Evolutionary conservation across 2,113 vertebrate species (phyloP).

Genomic region (Noturus placidus): DNA sequence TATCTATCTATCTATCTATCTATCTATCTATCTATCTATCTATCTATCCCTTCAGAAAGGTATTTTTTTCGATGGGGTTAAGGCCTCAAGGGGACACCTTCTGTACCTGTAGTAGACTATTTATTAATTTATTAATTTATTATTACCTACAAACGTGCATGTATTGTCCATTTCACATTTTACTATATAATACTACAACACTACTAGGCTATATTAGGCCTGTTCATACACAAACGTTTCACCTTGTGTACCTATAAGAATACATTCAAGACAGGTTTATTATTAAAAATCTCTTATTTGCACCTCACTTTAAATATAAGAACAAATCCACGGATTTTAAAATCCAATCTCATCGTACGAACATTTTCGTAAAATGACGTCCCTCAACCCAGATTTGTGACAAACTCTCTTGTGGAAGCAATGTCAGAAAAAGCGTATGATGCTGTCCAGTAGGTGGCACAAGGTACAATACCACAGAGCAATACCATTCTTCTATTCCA

Average conservation of each 20-base stretch:
- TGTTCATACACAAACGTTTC: background rate
- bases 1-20: background rate
- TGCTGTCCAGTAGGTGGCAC: constrained; percentile 52
- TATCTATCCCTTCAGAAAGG: background rate
- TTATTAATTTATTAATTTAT: background rate
- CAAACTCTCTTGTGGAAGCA: background rate
- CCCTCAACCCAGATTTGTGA: background rate
- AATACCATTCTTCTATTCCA: background rate
- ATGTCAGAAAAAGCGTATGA: background rate
- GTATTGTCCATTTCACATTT: background rate
- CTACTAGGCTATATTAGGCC: background rate
- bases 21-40: background rate
- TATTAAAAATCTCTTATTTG: background rate
- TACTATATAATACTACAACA: background rate
- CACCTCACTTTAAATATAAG: background rate
- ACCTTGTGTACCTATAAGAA: background rate
- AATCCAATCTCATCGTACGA: background rate
- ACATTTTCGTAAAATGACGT: background rate
- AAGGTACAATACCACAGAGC: constrained; percentile 32
- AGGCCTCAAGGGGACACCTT: too few relatives aligned
- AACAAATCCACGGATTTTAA: background rate
- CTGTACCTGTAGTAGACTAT: background rate
- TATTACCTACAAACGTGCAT: background rate
- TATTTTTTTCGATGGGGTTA: too few relatives aligned
- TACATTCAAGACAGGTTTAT: background rate